Conservation (phyloP, 2,113 vertebrate genomes). For the Myrmecophaga tridactyla region DNA sequence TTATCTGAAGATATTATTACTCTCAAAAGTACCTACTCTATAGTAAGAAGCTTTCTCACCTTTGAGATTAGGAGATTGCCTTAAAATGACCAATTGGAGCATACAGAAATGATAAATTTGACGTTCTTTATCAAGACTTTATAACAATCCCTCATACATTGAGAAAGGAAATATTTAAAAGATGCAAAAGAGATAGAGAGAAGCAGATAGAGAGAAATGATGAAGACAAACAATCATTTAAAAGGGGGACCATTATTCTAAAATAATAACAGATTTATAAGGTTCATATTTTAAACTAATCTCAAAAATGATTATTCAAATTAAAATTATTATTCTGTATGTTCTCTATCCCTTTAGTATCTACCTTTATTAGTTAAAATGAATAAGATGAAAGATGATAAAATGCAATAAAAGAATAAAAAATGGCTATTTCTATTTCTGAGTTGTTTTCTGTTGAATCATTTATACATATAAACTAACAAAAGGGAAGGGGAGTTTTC, state of each 20-base stretch:
- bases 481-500: background rate
- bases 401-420: background rate
- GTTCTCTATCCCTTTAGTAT: background rate
- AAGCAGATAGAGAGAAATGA: background rate
- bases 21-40: background rate
- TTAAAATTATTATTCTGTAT: background rate
- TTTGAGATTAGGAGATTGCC: background rate
- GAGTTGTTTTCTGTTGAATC: background rate
- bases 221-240: background rate
- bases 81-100: background rate
- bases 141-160: background rate
- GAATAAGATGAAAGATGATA: slow-evolving; percentile 18
- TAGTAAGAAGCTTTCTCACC: background rate
- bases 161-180: background rate
- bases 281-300: background rate
- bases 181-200: background rate
- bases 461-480: background rate
- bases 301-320: background rate
- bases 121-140: background rate
- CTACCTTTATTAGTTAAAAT: background rate
- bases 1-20: background rate
- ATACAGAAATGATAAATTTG: background rate
- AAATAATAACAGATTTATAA: background rate
- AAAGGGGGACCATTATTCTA: background rate
- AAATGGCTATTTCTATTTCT: background rate